Evolutionary conservation across 2,888 invertebrate species (phyloP).

Genomic region (Xestia xanthographa): DNA sequence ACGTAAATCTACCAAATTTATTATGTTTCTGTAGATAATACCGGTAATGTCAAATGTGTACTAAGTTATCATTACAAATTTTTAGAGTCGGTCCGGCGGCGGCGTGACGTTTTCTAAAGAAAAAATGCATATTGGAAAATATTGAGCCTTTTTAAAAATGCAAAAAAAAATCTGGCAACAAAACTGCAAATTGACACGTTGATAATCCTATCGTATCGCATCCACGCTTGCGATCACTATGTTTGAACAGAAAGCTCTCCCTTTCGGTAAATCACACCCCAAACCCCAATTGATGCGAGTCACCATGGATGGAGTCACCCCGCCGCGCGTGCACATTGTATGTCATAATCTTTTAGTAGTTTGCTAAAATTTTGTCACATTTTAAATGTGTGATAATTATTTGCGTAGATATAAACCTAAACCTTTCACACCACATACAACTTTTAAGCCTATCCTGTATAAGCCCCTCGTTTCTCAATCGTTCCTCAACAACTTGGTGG

Average conservation of each 20-base stretch:
- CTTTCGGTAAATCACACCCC: constrained; percentile 29
- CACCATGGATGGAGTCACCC: constrained; percentile 10
- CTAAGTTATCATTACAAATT: not conserved
- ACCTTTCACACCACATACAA: not conserved
- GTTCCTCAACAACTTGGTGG: constrained; percentile 15
- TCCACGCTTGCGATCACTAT: not conserved
- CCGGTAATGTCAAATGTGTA: not conserved
- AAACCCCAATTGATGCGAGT: not conserved
- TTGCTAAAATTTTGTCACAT: not conserved
- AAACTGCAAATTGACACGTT: not conserved
- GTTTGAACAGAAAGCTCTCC: not conserved
- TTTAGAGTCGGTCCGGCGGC: too few species aligned
- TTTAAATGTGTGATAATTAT: constrained; percentile 1
- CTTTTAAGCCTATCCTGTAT: not conserved
- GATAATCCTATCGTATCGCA: not conserved
- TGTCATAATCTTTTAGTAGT: not conserved
- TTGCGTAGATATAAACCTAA: not conserved
- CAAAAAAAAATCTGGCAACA: not conserved
- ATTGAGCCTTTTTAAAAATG: not conserved
- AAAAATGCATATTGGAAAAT: not conserved
- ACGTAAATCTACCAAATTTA: constrained; percentile 25
- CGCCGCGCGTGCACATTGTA: constrained; percentile 5
- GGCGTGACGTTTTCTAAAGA: not conserved
- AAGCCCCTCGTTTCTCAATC: constrained; percentile 16
- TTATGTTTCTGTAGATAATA: not conserved